Conservation (phyloP, 2,797 vertebrate species). For the Crypturellus tataupa region DNA sequence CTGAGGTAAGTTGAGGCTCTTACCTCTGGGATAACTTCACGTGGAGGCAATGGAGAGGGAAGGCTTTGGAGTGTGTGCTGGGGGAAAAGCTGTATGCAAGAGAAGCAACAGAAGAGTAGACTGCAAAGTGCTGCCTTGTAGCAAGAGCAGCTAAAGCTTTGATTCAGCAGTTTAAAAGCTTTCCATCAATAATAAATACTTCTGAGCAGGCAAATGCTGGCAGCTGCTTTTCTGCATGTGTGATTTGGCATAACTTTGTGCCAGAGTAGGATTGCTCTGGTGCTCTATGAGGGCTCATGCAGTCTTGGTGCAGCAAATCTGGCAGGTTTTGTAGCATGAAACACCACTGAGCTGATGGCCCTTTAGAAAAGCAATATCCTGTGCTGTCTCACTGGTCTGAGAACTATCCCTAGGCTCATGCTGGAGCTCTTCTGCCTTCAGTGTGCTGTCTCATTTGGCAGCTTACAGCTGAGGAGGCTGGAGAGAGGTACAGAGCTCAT, state of each 20-base stretch:
- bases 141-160: background rate
- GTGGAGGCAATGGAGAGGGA: background rate
- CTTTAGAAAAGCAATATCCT: background rate
- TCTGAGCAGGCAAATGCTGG: background rate
- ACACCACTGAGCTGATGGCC: conserved; percentile 7
- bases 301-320: background rate
- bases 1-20: conserved; percentile 86
- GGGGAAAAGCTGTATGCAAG: background rate
- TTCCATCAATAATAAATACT: background rate
- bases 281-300: background rate
- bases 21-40: rapidly evolving
- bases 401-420: background rate
- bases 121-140: background rate
- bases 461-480: background rate
- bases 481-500: background rate
- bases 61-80: background rate
- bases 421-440: background rate
- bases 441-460: background rate
- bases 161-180: background rate
- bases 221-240: background rate
- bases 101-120: background rate
- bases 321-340: background rate
- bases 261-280: background rate
- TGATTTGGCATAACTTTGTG: background rate
- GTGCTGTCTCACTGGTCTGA: background rate